These are phyloP conservation scores for Trachymyrmex septentrionalis DNA, from an alignment of 1,140 invertebrate genomes.

Conservation along the genomic window DNA sequence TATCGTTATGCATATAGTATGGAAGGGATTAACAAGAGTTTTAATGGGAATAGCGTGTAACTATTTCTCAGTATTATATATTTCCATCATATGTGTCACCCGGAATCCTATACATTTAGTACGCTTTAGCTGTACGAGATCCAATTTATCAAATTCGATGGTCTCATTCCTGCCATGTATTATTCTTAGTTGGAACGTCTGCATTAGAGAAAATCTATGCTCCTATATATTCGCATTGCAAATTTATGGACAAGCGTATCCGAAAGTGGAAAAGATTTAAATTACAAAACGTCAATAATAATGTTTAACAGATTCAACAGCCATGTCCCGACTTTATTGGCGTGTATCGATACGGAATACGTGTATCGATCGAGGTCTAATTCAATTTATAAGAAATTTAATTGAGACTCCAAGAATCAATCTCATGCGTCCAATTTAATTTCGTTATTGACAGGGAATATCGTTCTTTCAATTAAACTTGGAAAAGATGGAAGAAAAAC, in stretches of 20 bases:
- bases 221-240: neutral
- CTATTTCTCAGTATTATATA: conserved; percentile 49
- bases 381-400: conserved; percentile 19
- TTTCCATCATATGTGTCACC: conserved; percentile 18
- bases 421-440: conserved; percentile 10
- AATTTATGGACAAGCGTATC: neutral
- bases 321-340: neutral
- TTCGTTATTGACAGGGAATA: neutral
- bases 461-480: conserved; percentile 50
- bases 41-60: conserved; percentile 55
- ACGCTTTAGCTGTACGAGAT: neutral
- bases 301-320: neutral
- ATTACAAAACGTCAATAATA: neutral
- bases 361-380: neutral
- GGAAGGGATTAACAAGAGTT: conserved; percentile 41
- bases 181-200: conserved; percentile 16
- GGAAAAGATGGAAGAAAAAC: neutral
- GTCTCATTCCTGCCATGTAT: neutral
- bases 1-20: conserved; percentile 37
- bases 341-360: neutral
- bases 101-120: conserved; percentile 12
- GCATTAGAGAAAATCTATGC: neutral
- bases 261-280: neutral
- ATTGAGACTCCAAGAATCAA: conserved; percentile 36
- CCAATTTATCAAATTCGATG: conserved; percentile 34